Base-by-base conservation (phyloP, 2,113 vertebrate species). In the Oncorhynchus tshawytscha region DNA sequence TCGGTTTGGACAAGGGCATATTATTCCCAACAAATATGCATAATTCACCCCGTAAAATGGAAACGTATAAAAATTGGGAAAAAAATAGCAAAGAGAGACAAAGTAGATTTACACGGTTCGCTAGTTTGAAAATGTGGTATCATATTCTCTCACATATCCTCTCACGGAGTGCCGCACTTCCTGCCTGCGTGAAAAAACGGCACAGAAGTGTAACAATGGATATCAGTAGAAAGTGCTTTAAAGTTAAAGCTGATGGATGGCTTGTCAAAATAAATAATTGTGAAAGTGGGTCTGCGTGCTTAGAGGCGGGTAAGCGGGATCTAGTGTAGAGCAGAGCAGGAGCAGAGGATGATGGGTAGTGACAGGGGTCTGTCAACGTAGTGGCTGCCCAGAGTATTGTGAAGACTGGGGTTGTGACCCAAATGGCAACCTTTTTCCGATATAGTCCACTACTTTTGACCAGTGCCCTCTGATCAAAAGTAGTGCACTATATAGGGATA, bases 241-340 rank as follows among this genome's bases (percentile, higher is more conserved):
- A 97, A 97, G 95, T 96, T 96, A 97, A 97, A 96, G 94, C 96
- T 98, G 97, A 98, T 98, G 97, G 97, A 98, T 98, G 96, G 97
- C 96, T 98, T 98, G 96, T 98, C 97, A 97, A 96, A 97, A 98
- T 96, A 97, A 98, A 98, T 98, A 98, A 98, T 98, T 98, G 96
- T 95, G 95, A 95, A 97, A 97, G 95, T 97, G 95, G 93, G 96
- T 95, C 96, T 96, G 96, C 92, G 93, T 96, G 95, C 95, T 95
- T 95, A 94, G 95, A 95, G 95, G 80, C 94, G 94, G 94, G 95
- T 94, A 94, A 93, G 93, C 88, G 91, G 94, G 94, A 96, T 96
- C 24, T 25, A 90, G 60, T n/a, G 60, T 12, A 25, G 25, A 5
- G 64, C 24, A 16, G 12, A 29, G 65, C 24, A 22, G 15, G 27